Evolutionary conservation across 2,113 vertebrate genomes (phyloP).

Genomic region (Budorcas taxicolor): DNA sequence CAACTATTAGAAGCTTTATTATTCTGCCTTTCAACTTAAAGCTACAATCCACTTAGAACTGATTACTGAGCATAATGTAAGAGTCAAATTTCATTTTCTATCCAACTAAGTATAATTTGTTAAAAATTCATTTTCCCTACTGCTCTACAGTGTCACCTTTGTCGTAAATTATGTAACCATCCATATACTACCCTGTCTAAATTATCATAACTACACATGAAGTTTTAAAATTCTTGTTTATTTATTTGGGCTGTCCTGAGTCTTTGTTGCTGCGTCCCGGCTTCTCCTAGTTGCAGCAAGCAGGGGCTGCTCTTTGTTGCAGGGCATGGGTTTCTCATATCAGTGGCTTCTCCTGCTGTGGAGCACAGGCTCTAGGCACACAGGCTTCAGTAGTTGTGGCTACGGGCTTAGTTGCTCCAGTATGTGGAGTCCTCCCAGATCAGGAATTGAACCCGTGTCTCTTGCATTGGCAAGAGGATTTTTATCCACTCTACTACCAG

Average conservation of each 20-base stretch:
- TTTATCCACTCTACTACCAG: not conserved
- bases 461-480: not conserved
- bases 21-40: not conserved
- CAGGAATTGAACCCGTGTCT: not conserved
- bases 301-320: not conserved
- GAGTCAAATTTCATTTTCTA: not conserved
- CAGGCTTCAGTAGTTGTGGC: not conserved
- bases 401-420: not conserved
- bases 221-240: not conserved
- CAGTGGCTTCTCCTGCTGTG: not conserved
- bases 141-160: not conserved
- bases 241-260: not conserved
- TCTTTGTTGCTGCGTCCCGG: not conserved
- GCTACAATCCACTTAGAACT: not conserved
- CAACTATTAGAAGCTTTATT: not conserved
- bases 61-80: not conserved
- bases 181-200: not conserved
- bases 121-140: not conserved
- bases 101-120: not conserved
- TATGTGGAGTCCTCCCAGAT: not conserved
- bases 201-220: not conserved
- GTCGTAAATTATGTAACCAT: not conserved
- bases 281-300: not conserved
- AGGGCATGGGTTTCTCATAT: rapidly evolving
- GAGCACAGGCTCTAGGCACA: not conserved